These are phyloP conservation scores for Cheilinus undulatus DNA, from an alignment of 2,113 vertebrate species.

Conservation along the genomic window DNA sequence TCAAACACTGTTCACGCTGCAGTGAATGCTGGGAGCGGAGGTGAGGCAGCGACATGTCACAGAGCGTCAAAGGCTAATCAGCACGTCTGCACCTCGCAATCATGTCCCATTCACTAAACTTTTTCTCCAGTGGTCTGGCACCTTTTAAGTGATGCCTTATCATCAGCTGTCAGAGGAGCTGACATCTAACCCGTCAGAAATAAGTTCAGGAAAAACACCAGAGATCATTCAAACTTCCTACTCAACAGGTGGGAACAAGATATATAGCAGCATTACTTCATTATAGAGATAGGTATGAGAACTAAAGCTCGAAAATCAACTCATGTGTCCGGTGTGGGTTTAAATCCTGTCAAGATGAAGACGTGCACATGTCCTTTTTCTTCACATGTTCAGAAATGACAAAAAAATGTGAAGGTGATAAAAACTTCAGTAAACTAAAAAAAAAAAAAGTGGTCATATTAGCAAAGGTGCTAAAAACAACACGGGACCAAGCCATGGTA, in stretches of 20 bases:
- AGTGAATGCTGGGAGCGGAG: conserved; percentile 20
- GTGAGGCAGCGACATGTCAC: conserved; percentile 49
- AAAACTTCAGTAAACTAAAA: too few species aligned
- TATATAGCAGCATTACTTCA: neutral
- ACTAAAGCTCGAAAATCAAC: too few species aligned
- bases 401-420: too few species aligned
- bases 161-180: conserved; percentile 42
- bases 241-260: neutral
- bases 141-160: conserved; percentile 51
- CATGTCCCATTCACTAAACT: conserved; percentile 73
- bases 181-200: conserved; percentile 51
- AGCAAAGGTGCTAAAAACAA: too few species aligned
- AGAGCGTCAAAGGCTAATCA: conserved; percentile 72
- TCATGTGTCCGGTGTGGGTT: too few species aligned
- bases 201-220: conserved; percentile 13
- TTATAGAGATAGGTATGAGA: too few species aligned
- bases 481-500: too few species aligned
- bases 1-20: conserved; percentile 27
- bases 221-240: neutral
- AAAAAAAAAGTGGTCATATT: too few species aligned
- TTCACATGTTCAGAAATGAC: too few species aligned
- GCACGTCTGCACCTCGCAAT: conserved; percentile 69
- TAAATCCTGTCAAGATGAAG: too few species aligned
- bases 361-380: too few species aligned
- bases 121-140: conserved; percentile 33